Percentiles rank a stretch among this genome's conserved stretches.
These are phyloP conservation scores for Coptodon bakossiorum DNA, from an alignment of 2,113 vertebrate genomes.

Conservation along the genomic window DNA sequence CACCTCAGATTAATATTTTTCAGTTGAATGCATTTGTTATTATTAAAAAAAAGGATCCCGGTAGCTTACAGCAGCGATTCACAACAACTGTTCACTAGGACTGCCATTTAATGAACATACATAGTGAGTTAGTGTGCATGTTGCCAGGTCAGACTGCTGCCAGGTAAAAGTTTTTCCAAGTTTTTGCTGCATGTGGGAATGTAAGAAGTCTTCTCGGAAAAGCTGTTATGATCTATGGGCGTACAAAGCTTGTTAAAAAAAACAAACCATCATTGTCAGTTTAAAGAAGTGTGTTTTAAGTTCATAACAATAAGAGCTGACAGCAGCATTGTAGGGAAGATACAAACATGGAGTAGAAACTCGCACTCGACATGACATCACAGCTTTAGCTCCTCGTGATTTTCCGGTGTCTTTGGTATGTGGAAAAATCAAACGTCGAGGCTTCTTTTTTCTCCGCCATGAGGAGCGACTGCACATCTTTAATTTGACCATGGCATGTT, in stretches of 20 bases:
- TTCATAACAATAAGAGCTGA: not conserved
- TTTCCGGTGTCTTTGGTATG: not conserved
- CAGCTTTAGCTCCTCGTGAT: not conserved
- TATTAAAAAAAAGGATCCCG: not conserved
- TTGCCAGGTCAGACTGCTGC: not conserved
- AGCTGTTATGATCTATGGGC: not conserved
- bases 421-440: slow-evolving; percentile 8
- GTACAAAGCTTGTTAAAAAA: not conserved
- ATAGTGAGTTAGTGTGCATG: not conserved
- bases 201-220: not conserved
- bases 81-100: not conserved
- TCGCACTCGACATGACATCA: not conserved
- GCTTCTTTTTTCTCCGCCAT: not conserved
- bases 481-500: slow-evolving; percentile 3
- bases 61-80: not conserved
- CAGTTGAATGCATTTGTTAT: not conserved
- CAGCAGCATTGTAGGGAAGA: not conserved
- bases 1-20: not conserved
- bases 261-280: not conserved
- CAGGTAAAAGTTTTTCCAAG: not conserved
- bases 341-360: not conserved
- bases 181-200: not conserved
- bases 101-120: not conserved
- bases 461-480: slow-evolving; percentile 8
- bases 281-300: not conserved